phyloP scores from a whole-genome alignment of 2,888 invertebrate species.

The Cryptocephalus moraei region DNA sequence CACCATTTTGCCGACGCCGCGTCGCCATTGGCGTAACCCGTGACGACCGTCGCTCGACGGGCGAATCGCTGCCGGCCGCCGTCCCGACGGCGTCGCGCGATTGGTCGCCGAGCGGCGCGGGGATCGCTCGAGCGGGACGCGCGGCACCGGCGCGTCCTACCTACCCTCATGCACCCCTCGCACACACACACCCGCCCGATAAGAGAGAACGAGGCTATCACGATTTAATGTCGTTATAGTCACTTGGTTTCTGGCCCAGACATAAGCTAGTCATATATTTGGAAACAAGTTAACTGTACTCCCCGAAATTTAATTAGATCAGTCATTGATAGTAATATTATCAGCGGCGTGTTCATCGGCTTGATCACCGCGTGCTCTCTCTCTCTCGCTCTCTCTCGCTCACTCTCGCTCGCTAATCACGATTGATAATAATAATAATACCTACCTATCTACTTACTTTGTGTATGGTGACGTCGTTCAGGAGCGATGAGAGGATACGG shows the following conservation, averaged over 20 bases:
- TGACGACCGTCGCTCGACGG: constrained; percentile 28
- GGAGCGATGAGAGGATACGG: too few relatives aligned
- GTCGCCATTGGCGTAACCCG: constrained; percentile 38
- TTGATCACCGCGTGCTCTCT: too few relatives aligned
- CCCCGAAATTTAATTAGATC: constrained; percentile 39
- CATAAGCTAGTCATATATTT: constrained; percentile 40
- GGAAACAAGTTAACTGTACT: constrained; percentile 37
- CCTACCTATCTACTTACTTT: too few relatives aligned
- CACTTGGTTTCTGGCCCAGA: constrained; percentile 41
- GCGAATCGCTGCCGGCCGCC: constrained; percentile 31
- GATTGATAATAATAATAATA: too few relatives aligned
- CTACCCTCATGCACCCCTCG: too few relatives aligned
- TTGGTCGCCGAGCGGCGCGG: constrained; percentile 30
- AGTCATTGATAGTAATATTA: constrained; percentile 42
- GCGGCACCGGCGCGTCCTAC: too few relatives aligned
- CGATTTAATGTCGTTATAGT: constrained; percentile 42
- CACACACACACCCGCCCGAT: constrained; percentile 24
- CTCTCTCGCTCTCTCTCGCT: too few relatives aligned
- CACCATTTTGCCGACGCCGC: constrained; percentile 34
- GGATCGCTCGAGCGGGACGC: constrained; percentile 11
- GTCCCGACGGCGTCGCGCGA: constrained; percentile 27
- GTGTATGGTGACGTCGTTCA: too few relatives aligned
- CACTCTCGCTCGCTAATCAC: too few relatives aligned
- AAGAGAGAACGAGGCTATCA: constrained; percentile 42
- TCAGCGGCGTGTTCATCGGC: constrained; percentile 31